Percentiles rank a stretch among this genome's conserved stretches.
Evolutionary conservation across 2,113 vertebrate species (phyloP).

Genomic region (Mormoops blainvillei): DNA sequence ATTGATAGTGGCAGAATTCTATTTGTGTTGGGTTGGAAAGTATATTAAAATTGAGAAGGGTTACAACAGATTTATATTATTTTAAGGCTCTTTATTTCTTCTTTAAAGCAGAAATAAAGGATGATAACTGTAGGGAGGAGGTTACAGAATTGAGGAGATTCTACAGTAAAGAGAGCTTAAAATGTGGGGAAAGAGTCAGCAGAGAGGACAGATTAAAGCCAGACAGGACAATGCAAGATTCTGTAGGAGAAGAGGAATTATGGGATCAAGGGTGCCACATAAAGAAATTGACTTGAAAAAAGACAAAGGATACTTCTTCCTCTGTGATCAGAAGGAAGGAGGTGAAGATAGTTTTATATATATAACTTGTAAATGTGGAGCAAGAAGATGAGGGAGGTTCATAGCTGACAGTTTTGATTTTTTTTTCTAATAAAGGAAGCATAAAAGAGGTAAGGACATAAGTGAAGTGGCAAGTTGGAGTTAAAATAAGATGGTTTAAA

Average conservation of each 20-base stretch:
- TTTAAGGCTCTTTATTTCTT: background rate
- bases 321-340: background rate
- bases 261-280: background rate
- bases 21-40: background rate
- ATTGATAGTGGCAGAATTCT: background rate
- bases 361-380: background rate
- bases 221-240: background rate
- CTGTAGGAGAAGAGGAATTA: background rate
- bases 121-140: background rate
- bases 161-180: background rate
- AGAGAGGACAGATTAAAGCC: background rate
- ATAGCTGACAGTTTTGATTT: background rate
- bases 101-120: background rate
- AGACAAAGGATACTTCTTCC: background rate
- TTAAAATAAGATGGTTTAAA: background rate
- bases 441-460: background rate
- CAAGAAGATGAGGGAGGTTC: background rate
- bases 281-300: background rate
- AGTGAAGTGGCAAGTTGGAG: background rate
- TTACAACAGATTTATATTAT: background rate
- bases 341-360: background rate
- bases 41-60: background rate
- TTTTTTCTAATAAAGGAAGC: background rate
- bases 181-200: background rate
- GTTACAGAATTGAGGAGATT: background rate